Base-by-base conservation (phyloP, 2,888 invertebrate species). In the Drosophila helvetica region DNA sequence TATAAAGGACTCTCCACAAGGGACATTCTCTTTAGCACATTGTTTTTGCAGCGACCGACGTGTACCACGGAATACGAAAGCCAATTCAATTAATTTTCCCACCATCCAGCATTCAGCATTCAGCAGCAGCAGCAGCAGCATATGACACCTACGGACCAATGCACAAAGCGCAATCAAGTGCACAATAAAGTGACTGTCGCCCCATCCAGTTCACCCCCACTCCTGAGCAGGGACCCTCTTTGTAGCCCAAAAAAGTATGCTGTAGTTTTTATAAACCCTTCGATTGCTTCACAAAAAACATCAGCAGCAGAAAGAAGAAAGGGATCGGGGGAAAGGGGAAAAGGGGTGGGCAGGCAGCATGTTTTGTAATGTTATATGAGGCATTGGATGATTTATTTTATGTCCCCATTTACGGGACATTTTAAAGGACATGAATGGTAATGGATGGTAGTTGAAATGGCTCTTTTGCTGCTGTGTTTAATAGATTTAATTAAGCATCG, bases 31-130 rank as follows among this genome's bases (percentile, higher is more conserved):
- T 38, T 38, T 15, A 38, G n/a, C 38, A 38, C 38, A 15, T 38
- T 65, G 62, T 50, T 62, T 61, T 71, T 54, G 62, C 55, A 50
- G 51, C 59, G 62, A 45, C 33, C 78, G 66, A 18, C 47, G 47
- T 47, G 38, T n/a, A 7, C 6, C 7, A 38, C 38, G 38, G 38
- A n/a, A 38, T n/a, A 38, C 74, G 73, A 71, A 86, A 88, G 85
- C 76, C 85, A 85, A 89, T 88, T 87, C 89, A 89, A 85, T 89
- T 85, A 85, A 85, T 87, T 85, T 88, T 75, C 7, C 7, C 38
- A n/a, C n/a, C 15, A n/a, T 38, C 15, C 38, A 38, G 15, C 6
- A 6, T 6, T 1, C 25, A 25, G 25, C 27, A 27, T 27, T 27
- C 38, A 5, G 38, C 38, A 38, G 27, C 8, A 27, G 27, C 84